Conservation (phyloP, 2,113 vertebrate species). For the Pseudonaja textilis region DNA sequence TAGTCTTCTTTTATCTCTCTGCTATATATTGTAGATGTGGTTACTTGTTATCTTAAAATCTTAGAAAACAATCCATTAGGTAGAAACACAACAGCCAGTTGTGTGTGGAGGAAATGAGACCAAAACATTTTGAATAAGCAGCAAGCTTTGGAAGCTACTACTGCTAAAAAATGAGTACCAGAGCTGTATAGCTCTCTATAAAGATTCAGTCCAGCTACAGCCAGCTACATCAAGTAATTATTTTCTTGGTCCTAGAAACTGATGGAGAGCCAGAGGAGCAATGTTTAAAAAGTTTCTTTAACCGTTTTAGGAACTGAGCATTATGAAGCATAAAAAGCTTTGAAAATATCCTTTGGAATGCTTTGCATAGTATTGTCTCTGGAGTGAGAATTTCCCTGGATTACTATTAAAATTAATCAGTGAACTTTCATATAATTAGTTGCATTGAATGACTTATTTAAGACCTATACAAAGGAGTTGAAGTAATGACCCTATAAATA, state of each 20-base stretch:
- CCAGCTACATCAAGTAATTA: not conserved
- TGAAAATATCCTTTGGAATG: not conserved
- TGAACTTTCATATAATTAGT: slow-evolving; percentile 18
- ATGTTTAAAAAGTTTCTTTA: not conserved
- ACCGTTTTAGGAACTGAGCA: not conserved
- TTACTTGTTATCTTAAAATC: too few relatives aligned
- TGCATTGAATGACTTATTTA: slow-evolving; percentile 20
- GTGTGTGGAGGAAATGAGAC: not conserved
- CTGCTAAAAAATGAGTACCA: not conserved
- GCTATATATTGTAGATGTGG: too few relatives aligned
- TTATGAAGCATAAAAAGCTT: slow-evolving; percentile 13
- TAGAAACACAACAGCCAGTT: not conserved
- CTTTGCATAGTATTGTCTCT: not conserved
- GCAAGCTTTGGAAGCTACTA: not conserved
- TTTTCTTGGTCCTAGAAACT: not conserved
- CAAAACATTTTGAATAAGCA: not conserved
- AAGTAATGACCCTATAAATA: slow-evolving; percentile 33
- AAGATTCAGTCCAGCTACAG: not conserved
- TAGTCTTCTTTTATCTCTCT: too few relatives aligned
- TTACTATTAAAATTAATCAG: slow-evolving; percentile 30
- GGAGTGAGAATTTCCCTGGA: slow-evolving; percentile 18
- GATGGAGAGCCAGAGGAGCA: not conserved
- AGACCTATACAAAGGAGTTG: slow-evolving; percentile 34
- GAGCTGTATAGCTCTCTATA: not conserved
- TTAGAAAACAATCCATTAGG: too few relatives aligned